A percentile compares a stretch with the other conserved stretches of the same genome.
Conservation (phyloP, 1,140 invertebrate species). For the Zophobas atratus region DNA sequence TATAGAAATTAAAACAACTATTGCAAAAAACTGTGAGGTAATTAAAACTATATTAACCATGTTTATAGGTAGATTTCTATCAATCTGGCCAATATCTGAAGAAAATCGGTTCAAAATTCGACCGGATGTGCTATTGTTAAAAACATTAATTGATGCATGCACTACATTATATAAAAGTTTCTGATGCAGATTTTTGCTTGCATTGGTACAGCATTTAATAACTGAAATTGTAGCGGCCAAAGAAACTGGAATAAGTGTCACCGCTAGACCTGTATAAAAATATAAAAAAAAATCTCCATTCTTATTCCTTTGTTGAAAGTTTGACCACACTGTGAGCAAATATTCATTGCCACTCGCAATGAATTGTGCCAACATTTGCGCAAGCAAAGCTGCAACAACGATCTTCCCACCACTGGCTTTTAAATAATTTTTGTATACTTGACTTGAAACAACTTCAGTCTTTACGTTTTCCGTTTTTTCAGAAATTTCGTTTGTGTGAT, state of each 20-base stretch:
- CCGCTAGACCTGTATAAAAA: conserved; percentile 69
- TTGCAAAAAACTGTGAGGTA: conserved; percentile 67
- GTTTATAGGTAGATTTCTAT: conserved; percentile 75
- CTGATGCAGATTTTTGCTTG: conserved; percentile 80
- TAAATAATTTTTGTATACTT: no score
- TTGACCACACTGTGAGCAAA: no score
- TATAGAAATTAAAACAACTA: conserved; percentile 50
- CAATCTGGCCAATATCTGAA: conserved; percentile 84
- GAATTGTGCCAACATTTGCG: no score
- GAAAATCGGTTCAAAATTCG: conserved; percentile 80
- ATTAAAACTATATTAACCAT: conserved; percentile 69
- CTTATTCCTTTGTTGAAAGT: no score
- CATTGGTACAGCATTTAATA: conserved; percentile 84
- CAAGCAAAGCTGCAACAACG: no score
- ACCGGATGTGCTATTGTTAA: conserved; percentile 71
- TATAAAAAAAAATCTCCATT: conserved; percentile 60
- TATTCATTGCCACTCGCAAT: no score
- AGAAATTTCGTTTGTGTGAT: no score
- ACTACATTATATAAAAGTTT: conserved; percentile 75
- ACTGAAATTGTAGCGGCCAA: conserved; percentile 61
- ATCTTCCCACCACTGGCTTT: no score
- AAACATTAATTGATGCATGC: conserved; percentile 73
- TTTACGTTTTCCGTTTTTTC: no score
- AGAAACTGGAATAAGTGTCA: conserved; percentile 73
- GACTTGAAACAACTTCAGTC: no score